Evolutionary conservation across 2,113 vertebrate genomes (phyloP).

Genomic region (Callionymus lyra): DNA sequence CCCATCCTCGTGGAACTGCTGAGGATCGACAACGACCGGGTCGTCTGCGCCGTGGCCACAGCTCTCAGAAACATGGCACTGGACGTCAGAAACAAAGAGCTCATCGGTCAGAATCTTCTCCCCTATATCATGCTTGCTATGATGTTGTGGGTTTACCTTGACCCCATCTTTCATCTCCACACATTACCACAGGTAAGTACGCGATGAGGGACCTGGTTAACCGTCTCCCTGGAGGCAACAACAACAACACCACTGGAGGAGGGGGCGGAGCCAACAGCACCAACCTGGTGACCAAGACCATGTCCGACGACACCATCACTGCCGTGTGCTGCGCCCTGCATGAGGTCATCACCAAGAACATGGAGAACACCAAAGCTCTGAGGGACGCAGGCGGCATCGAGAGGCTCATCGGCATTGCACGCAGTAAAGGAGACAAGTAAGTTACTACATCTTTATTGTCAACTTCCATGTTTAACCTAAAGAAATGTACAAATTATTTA

Average conservation of each 20-base stretch:
- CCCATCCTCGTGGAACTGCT: slow-evolving; percentile 95
- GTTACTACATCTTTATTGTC: too few relatives aligned
- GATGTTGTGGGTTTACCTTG: too few relatives aligned
- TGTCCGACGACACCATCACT: slow-evolving; percentile 92
- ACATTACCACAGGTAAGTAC: slow-evolving; percentile 74
- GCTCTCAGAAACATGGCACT: slow-evolving; percentile 97
- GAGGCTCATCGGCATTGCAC: slow-evolving; percentile 89
- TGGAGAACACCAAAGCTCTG: slow-evolving; percentile 98
- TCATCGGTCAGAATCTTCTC: slow-evolving; percentile 95
- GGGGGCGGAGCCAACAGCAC: slow-evolving; percentile 57
- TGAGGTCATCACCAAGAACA: slow-evolving; percentile 96
- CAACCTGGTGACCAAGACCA: slow-evolving; percentile 75
- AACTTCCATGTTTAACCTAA: too few relatives aligned
- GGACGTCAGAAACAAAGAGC: slow-evolving; percentile 96
- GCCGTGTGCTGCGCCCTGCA: slow-evolving; percentile 93
- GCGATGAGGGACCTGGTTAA: slow-evolving; percentile 96
- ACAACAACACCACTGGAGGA: slow-evolving; percentile 65
- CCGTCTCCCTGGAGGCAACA: slow-evolving; percentile 84
- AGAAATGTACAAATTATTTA: too few relatives aligned
- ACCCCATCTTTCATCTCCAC: too few relatives aligned
- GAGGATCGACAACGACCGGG: slow-evolving; percentile 95
- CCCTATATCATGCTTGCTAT: too few relatives aligned
- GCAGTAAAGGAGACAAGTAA: slow-evolving; percentile 98
- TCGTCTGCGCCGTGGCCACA: slow-evolving; percentile 97
- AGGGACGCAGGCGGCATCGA: slow-evolving; percentile 92